A percentile compares a stretch with the other conserved stretches of the same genome.
Conservation (phyloP, 2,888 invertebrate genomes). For the Chironomus riparius region DNA sequence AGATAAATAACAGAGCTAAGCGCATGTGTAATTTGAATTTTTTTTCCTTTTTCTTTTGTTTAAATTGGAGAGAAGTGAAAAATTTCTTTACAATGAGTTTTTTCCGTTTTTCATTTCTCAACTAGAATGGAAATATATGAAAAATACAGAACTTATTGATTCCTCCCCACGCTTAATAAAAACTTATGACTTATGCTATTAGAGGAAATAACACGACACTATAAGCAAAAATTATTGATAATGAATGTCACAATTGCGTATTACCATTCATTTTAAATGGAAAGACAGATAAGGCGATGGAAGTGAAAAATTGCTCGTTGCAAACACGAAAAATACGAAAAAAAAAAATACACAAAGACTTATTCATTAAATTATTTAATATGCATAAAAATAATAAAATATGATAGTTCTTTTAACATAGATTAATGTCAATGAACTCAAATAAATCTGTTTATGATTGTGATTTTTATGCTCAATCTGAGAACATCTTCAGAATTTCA, state of each 20-base stretch:
- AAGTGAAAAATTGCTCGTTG: background rate
- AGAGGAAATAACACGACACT: background rate
- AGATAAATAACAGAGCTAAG: background rate
- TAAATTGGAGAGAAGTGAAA: background rate
- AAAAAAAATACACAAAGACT: background rate
- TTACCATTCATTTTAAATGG: background rate
- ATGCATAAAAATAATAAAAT: background rate
- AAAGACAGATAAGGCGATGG: background rate
- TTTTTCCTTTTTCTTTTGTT: background rate
- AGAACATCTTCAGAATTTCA: background rate
- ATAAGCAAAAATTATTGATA: background rate
- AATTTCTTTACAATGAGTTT: background rate
- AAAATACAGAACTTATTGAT: background rate
- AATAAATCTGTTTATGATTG: background rate
- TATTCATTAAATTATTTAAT: background rate
- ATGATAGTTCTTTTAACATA: background rate
- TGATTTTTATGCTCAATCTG: background rate
- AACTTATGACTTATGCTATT: background rate
- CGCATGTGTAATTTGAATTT: slow-evolving; percentile 1
- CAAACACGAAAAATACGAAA: background rate
- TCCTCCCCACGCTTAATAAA: background rate
- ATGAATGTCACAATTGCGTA: slow-evolving; percentile 1
- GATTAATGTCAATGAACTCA: background rate
- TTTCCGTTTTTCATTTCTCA: background rate
- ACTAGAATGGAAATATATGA: too few relatives aligned